Percentiles rank a stretch among this genome's conserved stretches.
Evolutionary conservation across 2,113 vertebrate genomes (phyloP).

Genomic region (Limnothrissa miodon): DNA sequence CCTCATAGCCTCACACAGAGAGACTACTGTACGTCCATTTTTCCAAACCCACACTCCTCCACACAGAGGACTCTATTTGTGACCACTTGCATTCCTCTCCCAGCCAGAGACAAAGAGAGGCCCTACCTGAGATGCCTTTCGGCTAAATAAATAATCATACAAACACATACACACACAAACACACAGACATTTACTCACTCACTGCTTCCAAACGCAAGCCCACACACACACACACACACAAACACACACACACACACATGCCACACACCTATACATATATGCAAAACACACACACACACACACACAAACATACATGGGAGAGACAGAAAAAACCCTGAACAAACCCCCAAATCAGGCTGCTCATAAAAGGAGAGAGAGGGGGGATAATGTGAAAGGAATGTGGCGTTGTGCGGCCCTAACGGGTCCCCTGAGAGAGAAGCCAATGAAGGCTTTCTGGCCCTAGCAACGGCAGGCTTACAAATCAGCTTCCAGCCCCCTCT

Average conservation of each 20-base stretch:
- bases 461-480: conserved; percentile 74
- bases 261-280: no score
- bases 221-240: neutral
- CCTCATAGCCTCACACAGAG: conserved; percentile 20
- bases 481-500: conserved; percentile 75
- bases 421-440: conserved; percentile 75
- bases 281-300: conserved; percentile 23
- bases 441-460: conserved; percentile 79
- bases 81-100: conserved; percentile 13
- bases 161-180: neutral
- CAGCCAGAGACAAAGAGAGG: conserved; percentile 4
- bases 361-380: conserved; percentile 64
- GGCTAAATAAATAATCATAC: conserved; percentile 24
- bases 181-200: neutral
- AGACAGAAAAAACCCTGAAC: neutral
- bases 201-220: conserved; percentile 15
- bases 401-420: conserved; percentile 63
- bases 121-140: conserved; percentile 24
- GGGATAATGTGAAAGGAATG: conserved; percentile 72
- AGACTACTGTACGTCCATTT: conserved; percentile 20
- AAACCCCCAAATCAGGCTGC: conserved; percentile 53
- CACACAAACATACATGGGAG: conserved; percentile 13
- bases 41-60: neutral
- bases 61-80: conserved; percentile 8
- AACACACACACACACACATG: conserved; percentile 13